These are phyloP conservation scores for Picus viridis DNA, from an alignment of 2,797 vertebrate species.

Conservation along the genomic window DNA sequence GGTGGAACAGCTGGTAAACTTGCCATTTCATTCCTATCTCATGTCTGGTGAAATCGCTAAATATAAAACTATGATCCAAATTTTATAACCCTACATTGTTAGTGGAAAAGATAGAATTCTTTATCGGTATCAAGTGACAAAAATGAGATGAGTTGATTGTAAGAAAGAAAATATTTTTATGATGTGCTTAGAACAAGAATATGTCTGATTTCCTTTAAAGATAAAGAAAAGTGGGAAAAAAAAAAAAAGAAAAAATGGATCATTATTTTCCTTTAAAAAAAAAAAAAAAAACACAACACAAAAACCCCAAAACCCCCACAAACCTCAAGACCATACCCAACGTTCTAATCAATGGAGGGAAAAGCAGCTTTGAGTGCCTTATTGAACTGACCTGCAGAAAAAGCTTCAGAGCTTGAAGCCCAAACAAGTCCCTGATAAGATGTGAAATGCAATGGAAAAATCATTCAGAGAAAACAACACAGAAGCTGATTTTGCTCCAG, in stretches of 20 bases:
- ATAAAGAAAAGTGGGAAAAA: neutral
- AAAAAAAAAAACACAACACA: neutral
- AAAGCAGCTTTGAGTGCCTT: conserved; percentile 62
- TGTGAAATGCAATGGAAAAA: conserved; percentile 74
- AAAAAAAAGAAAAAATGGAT: neutral
- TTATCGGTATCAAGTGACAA: neutral
- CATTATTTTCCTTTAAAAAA: conserved; percentile 26
- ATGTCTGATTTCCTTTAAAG: neutral
- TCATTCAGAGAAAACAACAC: conserved; percentile 67
- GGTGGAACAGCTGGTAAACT: accelerated
- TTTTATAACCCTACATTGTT: neutral
- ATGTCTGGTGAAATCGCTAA: neutral
- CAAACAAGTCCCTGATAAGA: conserved; percentile 67
- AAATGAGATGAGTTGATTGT: neutral
- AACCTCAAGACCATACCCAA: conserved; percentile 16
- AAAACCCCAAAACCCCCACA: neutral
- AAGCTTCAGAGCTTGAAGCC: conserved; percentile 61
- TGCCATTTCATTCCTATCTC: neutral
- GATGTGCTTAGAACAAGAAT: neutral
- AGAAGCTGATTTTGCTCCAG: conserved; percentile 67
- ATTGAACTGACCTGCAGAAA: conserved; percentile 71
- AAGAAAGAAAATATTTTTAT: neutral
- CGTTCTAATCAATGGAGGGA: conserved; percentile 60
- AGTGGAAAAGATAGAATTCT: neutral
- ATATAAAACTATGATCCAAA: neutral